Base-by-base conservation (phyloP, 2,888 invertebrate genomes). In the Diarsia brunnea region DNA sequence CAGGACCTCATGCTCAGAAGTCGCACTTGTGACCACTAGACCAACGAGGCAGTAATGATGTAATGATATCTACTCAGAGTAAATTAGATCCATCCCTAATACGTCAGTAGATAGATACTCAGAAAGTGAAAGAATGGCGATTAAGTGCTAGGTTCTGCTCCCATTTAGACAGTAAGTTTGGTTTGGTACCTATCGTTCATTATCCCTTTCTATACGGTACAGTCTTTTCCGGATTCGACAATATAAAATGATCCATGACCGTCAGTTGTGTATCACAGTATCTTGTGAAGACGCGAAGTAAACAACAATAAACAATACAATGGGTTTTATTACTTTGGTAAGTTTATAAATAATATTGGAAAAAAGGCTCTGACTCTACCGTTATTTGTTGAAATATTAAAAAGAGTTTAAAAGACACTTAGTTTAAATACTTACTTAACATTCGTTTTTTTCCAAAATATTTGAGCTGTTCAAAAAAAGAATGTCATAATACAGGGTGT, bases 181-280 rank as follows among this genome's bases (percentile, higher is more conserved):
- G n/a, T n/a, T 61, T 14, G 75, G 55, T 68, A 60, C 67, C 82
- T 86, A 86, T 84, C 71, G 78, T 64, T 47, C 83, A 88, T 89
- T 84, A 89, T 94, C 94, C 95, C 95, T 95, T 95, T 95, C 95
- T 93, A 91, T 85, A 84, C 11, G 31, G 51, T 10, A 85, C 85
- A 78, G 74, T 87, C 82, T 89, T 93, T 96, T 95, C 96, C 96
- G 96, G 89, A 85, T 93, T 89, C 88, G 84, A 90, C 82, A 85
- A 90, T 96, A 96, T 96, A 96, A 93, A 96, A 94, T 86, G 90
- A 75, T 84, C 75, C 81, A 78, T 82, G 70, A 78, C 76, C 82
- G 81, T 81, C 81, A 71, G 79, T 86, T 84, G 66, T 82, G 78
- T 87, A 93, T 91, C 93, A 95, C 80, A 93, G 75, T 88, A 88